phyloP scores from a whole-genome alignment of 2,888 invertebrate species.

The Drosophila parthenogenetica region DNA sequence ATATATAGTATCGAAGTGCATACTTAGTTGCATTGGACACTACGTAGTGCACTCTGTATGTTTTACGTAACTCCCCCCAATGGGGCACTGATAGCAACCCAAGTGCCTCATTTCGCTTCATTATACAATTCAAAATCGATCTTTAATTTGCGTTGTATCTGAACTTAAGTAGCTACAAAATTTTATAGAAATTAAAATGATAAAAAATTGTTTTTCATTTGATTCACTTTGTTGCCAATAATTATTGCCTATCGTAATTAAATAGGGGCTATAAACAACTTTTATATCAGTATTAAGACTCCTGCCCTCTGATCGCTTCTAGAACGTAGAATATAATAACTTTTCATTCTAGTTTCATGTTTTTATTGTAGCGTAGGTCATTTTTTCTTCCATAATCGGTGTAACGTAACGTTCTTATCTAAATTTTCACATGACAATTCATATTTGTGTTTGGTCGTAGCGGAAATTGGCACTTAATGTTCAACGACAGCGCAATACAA shows the following conservation, averaged over 20 bases:
- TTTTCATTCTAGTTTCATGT: background rate
- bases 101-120: constrained; percentile 15
- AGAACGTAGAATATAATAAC: background rate
- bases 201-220: constrained; percentile 17
- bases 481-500: constrained; percentile 17
- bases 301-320: background rate
- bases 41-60: background rate
- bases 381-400: background rate
- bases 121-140: constrained; percentile 18
- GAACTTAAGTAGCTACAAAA: background rate
- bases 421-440: constrained; percentile 23
- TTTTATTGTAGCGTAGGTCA: constrained; percentile 7
- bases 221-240: constrained; percentile 1
- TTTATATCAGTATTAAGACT: background rate
- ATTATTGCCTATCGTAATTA: background rate
- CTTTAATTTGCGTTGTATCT: constrained; percentile 2
- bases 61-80: constrained; percentile 39
- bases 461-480: constrained; percentile 48
- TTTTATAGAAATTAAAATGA: background rate
- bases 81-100: constrained; percentile 14
- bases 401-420: constrained; percentile 18
- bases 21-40: constrained; percentile 4
- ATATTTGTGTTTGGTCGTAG: constrained; percentile 21
- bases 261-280: background rate
- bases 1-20: background rate